Conservation (phyloP, 2,888 invertebrate species). For the Zygogramma bicolorata region DNA sequence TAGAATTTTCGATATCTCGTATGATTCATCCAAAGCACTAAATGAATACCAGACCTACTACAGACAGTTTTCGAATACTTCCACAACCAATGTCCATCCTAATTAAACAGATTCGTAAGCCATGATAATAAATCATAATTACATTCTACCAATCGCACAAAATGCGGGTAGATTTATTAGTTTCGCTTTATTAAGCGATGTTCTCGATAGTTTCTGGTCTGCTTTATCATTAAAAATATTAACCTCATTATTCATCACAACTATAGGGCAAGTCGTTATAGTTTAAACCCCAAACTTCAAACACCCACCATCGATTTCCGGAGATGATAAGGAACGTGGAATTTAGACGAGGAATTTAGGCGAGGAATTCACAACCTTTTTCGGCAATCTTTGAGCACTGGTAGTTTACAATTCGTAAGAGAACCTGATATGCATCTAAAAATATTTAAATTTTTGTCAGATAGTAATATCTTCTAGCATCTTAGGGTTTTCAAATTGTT, state of each 20-base stretch:
- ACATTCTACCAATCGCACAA: constrained; percentile 24
- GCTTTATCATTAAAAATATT: constrained; percentile 14
- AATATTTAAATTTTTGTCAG: too few species aligned
- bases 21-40: not conserved
- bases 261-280: not conserved
- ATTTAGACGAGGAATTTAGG: not conserved
- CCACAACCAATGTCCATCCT: constrained; percentile 8
- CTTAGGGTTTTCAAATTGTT: too few species aligned
- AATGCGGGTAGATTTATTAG: constrained; percentile 37
- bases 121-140: constrained; percentile 35
- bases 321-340: constrained; percentile 9
- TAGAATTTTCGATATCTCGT: not conserved
- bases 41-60: not conserved
- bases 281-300: not conserved
- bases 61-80: not conserved
- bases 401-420: too few species aligned
- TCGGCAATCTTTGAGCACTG: too few species aligned
- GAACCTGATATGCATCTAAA: too few species aligned
- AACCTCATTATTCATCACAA: constrained; percentile 14
- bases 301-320: constrained; percentile 2
- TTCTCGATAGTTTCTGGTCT: constrained; percentile 1
- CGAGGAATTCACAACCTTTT: too few species aligned
- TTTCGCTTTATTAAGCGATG: constrained; percentile 29
- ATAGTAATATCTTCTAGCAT: too few species aligned
- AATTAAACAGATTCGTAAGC: constrained; percentile 14